phyloP scores from a whole-genome alignment of 1,140 invertebrate genomes.

The Eriosoma lanigerum region DNA sequence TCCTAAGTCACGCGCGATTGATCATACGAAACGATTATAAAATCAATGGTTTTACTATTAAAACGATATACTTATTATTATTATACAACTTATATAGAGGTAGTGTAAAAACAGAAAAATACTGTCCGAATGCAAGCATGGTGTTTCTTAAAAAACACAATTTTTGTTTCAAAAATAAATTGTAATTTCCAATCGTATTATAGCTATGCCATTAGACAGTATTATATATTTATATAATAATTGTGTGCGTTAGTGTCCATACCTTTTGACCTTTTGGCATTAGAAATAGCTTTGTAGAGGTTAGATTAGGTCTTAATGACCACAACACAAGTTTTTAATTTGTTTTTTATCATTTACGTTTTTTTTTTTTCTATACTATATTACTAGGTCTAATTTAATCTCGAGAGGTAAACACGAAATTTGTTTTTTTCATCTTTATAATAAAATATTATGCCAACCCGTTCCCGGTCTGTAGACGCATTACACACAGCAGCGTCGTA shows the following conservation, averaged over 20 bases:
- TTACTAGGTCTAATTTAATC: constrained; percentile 16
- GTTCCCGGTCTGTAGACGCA: constrained; percentile 1
- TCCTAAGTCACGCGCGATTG: not conserved
- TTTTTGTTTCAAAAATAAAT: no score
- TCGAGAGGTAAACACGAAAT: not conserved
- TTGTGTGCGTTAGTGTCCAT: not conserved
- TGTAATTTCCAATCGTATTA: no score
- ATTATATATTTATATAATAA: no score
- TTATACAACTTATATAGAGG: no score
- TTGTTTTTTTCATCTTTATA: not conserved
- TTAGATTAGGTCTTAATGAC: not conserved
- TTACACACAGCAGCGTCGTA: no score
- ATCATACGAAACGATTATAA: not conserved
- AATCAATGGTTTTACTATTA: no score
- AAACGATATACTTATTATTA: no score
- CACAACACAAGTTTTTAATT: constrained; percentile 6
- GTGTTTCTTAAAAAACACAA: no score
- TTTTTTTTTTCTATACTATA: no score
- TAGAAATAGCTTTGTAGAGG: not conserved
- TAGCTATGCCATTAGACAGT: no score
- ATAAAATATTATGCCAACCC: constrained; percentile 2
- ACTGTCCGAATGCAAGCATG: no score
- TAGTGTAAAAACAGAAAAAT: no score
- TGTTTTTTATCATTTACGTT: not conserved
- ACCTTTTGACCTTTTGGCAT: not conserved